Percentiles rank a stretch among this genome's conserved stretches.
These are phyloP conservation scores for Ommatoiulus sabulosus DNA, from an alignment of 2,888 invertebrate genomes.

Conservation along the genomic window DNA sequence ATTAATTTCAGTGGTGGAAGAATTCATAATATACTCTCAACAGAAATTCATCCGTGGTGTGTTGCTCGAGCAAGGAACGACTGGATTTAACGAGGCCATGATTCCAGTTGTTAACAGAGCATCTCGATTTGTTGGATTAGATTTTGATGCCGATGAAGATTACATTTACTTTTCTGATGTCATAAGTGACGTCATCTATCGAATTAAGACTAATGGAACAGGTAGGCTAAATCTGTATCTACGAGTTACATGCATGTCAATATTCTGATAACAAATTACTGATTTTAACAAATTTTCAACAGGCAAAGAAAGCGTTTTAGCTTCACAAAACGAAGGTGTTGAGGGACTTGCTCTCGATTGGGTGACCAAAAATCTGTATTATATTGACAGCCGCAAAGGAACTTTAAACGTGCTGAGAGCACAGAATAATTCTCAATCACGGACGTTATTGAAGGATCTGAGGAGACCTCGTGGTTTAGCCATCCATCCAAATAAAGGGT, in stretches of 20 bases:
- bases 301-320: conserved; percentile 87
- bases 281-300: not conserved
- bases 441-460: conserved; percentile 86
- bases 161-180: conserved; percentile 98
- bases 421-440: conserved; percentile 83
- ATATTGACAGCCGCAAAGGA: conserved; percentile 93
- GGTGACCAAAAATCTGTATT: conserved; percentile 95
- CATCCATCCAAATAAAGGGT: conserved; percentile 93
- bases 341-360: conserved; percentile 96
- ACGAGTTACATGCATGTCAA: not conserved
- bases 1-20: conserved; percentile 74
- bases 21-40: conserved; percentile 95
- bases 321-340: conserved; percentile 96
- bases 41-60: conserved; percentile 95
- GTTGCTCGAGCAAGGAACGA: conserved; percentile 85
- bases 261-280: not conserved
- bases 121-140: conserved; percentile 93
- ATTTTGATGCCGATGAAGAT: conserved; percentile 90
- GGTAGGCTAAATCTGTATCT: conserved; percentile 63
- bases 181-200: conserved; percentile 91
- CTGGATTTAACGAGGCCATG: conserved; percentile 95
- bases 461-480: conserved; percentile 96
- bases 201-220: conserved; percentile 70
- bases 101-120: conserved; percentile 91
- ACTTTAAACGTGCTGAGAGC: conserved; percentile 93